Evolutionary conservation across 1,140 invertebrate genomes (phyloP), one percentile per base, ranked within the genome.

Genomic region (Venustaconcha ellipsiformis): DNA sequence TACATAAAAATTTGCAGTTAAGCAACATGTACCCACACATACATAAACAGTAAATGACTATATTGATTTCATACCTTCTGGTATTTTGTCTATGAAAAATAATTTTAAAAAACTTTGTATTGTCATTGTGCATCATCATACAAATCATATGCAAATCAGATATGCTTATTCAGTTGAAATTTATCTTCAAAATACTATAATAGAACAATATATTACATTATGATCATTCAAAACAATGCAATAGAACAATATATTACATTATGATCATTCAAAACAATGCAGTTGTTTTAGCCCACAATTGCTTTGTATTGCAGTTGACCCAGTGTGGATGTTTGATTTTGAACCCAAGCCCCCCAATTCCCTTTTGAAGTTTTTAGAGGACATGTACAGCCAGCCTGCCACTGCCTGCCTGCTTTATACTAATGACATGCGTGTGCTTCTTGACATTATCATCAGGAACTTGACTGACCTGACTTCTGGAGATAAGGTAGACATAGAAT

Each of bases 371-470:
- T 92, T 98, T 78, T 93, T 96, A 72, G 93, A 93, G 60, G 96
- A 98, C 88, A 89, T 97, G 67, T 97, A 97, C 87, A 93, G 92
- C 65, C 93, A 92, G 67, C 91, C 93, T 70, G 90, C 92, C 60
- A 96, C 96, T 11, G 94, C 96, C 1, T 92, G 93, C 80, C 92
- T 97, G 57, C 96, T 97, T 87, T 98, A 98, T 87, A 96, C 96
- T 0, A 98, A 97, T 87, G 96, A 98, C 88, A 94, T 95, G 5
- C 96, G 95, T 90, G 96, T 98, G 58, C 91, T 97, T 48, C 94
- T 98, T 80, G 96, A 98, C 86, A 97, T 98, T 84, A 93, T 97
- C 65, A 93, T 97, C 26, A 91, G 96, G 55, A 95, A 97, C 87
- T 91, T 98, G 11, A 94, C 95, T 13, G 96, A 98, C 89, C 92